Percentiles rank a stretch among this genome's conserved stretches.
Conservation (phyloP, 2,888 invertebrate species). For the Leucophora obtusa region DNA sequence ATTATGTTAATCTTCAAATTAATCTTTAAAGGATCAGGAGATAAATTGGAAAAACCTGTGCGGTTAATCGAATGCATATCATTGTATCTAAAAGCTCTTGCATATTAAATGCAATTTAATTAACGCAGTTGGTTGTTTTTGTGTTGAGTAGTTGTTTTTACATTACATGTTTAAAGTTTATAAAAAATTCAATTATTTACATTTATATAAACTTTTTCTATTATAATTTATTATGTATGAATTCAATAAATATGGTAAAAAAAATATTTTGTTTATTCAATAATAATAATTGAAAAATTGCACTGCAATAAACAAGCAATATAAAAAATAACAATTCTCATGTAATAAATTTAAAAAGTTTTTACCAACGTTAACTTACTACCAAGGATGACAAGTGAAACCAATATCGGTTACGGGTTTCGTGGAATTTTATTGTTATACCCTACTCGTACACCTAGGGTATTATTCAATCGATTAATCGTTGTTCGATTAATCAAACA, state of each 20-base stretch:
- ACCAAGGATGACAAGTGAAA: too few relatives aligned
- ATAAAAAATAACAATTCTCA: neutral
- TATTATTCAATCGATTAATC: too few relatives aligned
- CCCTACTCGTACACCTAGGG: too few relatives aligned
- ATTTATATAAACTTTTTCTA: neutral
- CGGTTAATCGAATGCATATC: too few relatives aligned
- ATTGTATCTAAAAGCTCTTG: neutral
- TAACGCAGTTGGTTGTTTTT: neutral
- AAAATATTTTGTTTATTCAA: slow-evolving; percentile 3
- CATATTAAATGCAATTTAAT: neutral
- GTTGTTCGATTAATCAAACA: too few relatives aligned
- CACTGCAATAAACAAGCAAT: neutral
- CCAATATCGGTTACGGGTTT: too few relatives aligned
- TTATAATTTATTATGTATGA: neutral
- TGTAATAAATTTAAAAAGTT: neutral
- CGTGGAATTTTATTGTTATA: too few relatives aligned
- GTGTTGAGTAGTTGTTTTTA: neutral
- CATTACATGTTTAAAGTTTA: neutral
- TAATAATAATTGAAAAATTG: neutral
- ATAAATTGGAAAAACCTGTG: too few relatives aligned
- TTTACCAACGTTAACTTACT: neutral
- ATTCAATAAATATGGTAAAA: neutral
- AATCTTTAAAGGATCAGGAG: too few relatives aligned
- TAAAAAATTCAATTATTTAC: neutral
- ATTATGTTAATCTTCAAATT: too few relatives aligned